Evolutionary conservation across 1,140 invertebrate genomes (phyloP).

Genomic region (Ostrea edulis): DNA sequence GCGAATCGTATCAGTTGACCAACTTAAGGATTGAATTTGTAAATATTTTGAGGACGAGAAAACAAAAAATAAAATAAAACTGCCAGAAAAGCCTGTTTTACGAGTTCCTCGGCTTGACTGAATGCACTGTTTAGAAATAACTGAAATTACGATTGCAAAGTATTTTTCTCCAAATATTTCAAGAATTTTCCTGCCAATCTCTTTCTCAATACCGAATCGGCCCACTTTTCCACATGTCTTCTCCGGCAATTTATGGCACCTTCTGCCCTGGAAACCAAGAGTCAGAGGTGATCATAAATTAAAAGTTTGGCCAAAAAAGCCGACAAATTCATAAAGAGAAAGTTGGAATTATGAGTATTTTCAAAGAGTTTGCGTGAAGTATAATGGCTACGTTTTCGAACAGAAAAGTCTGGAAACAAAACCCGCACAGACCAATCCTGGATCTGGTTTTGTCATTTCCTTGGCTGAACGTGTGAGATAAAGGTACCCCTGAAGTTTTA

Average conservation of each 20-base stretch:
- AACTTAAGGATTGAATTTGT: not conserved
- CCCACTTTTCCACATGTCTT: slow-evolving; percentile 17
- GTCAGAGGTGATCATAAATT: slow-evolving; percentile 19
- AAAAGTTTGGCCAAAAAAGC: not conserved
- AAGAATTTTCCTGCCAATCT: not conserved
- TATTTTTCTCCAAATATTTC: not conserved
- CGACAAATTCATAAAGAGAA: slow-evolving; percentile 37
- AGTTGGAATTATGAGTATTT: slow-evolving; percentile 1
- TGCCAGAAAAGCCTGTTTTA: not conserved
- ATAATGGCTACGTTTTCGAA: not conserved
- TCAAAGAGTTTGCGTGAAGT: slow-evolving; percentile 25
- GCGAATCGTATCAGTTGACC: no score
- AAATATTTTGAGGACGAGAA: not conserved
- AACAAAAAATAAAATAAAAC: not conserved
- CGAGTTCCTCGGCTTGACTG: not conserved
- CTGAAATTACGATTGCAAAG: not conserved
- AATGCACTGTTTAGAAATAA: not conserved
- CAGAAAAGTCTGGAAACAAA: slow-evolving; percentile 25
- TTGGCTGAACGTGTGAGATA: not conserved
- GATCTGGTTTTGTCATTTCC: slow-evolving; percentile 18
- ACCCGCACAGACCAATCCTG: not conserved
- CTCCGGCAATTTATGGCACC: not conserved
- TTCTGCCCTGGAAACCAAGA: slow-evolving; percentile 26
- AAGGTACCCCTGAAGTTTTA: slow-evolving; percentile 25
- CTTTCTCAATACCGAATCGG: not conserved